Evolutionary conservation across 2,888 invertebrate genomes (phyloP), one percentile per base, ranked within the genome.

Genomic region (Julus scandinavius): DNA sequence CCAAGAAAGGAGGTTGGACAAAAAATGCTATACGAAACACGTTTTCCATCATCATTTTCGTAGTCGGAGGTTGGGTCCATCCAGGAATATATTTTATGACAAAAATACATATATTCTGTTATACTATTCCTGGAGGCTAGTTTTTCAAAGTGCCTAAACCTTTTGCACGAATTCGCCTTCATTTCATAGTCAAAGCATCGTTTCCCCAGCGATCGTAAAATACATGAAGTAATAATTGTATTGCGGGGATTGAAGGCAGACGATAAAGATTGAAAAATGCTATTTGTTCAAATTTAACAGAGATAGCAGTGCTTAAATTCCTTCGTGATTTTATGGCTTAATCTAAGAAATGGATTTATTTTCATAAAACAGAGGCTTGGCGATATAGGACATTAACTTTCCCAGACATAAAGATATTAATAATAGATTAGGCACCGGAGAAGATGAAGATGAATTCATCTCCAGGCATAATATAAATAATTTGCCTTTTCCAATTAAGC

Each of bases 211-310:
- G 50, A 5, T 85, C 85, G 50, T 85, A 85, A 85, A 85, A 85
- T 85, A 45, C 85, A 85, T 85, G n/a, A 85, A 85, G 85, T 45
- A n/a, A 85, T 85, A 85, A 85, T 85, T 85, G 50, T 85, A 85
- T 85, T 85, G 45, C 85, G 50, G 85, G 50, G 85, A 85, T 85
- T 85, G 49, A 85, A 49, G 85, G 80, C 80, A 80, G 38, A 80
- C 80, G 7, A 15, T 7, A 40, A 29, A 40, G 80, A 80, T 80
- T 80, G 80, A 80, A 80, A 80, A 80, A 80, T 15, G 80, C 29
- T 29, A 80, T 80, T 80, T 80, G 80, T 80, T 80, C 80, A 80
- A 29, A 80, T 80, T 80, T 80, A 40, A 80, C 11, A 29, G 80
- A 29, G 80, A 38, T 80, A 15, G 54, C 54, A 54, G 80, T 15